A percentile compares a stretch with the other conserved stretches of the same genome.
These are phyloP conservation scores for Hylia prasina DNA, from an alignment of 2,113 vertebrate species.

Conservation along the genomic window DNA sequence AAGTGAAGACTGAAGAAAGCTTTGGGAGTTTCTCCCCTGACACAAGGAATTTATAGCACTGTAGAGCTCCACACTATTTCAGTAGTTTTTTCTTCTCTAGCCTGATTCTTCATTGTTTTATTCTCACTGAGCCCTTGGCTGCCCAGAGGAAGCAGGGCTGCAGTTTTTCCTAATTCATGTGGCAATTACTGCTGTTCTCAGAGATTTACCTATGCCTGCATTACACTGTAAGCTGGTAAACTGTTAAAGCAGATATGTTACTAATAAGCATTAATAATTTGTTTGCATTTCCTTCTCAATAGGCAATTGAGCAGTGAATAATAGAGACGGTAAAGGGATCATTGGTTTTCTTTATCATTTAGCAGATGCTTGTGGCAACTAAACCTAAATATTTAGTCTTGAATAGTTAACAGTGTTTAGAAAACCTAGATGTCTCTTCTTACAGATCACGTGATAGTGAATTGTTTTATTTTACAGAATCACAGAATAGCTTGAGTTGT, in stretches of 20 bases:
- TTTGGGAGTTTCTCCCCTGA: neutral
- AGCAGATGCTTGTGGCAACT: neutral
- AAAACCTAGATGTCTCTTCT: neutral
- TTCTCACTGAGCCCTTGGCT: neutral
- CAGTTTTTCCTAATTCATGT: neutral
- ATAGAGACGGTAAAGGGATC: neutral
- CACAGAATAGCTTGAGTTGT: neutral
- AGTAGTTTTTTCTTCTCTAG: slow-evolving; percentile 14
- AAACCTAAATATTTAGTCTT: neutral
- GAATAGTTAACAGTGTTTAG: neutral
- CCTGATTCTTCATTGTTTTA: slow-evolving; percentile 9
- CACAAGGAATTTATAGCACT: neutral
- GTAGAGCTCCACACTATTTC: neutral
- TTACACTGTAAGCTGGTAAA: neutral
- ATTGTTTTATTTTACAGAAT: neutral
- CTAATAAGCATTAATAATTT: neutral
- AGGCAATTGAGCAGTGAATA: neutral
- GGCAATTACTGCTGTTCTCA: neutral
- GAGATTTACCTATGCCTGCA: neutral
- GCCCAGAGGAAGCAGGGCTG: neutral
- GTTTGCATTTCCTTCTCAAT: neutral
- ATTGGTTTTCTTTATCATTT: neutral
- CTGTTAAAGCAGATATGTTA: neutral
- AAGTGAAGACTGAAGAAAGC: neutral
- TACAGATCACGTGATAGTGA: neutral